Conservation (phyloP, 2,113 vertebrate genomes). For the Tachysurus vachellii region DNA sequence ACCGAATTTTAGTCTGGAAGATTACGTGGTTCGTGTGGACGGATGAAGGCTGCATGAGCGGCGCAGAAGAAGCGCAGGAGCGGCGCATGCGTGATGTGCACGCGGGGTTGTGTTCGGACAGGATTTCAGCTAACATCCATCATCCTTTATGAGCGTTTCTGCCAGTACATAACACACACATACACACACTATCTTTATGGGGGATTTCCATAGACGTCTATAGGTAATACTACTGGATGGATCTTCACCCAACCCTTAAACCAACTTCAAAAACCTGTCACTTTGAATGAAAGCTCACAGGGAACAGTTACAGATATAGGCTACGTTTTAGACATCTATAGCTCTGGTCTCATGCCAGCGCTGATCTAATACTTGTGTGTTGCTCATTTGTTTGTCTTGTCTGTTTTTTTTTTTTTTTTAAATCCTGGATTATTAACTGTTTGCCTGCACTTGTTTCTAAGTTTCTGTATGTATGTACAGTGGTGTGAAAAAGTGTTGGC, state of each 20-base stretch:
- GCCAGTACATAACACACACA: neutral
- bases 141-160: neutral
- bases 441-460: neutral
- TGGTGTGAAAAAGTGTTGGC: no score
- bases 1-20: constrained; percentile 8
- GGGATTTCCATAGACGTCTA: neutral
- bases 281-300: neutral
- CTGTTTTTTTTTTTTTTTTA: neutral
- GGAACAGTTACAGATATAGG: neutral
- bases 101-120: constrained; percentile 30
- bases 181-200: neutral
- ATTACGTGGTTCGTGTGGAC: constrained; percentile 13
- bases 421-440: neutral
- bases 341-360: neutral
- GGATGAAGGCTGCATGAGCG: neutral
- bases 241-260: neutral
- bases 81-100: neutral
- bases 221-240: constrained; percentile 1
- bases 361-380: neutral
- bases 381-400: neutral
- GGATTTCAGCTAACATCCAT: constrained; percentile 20
- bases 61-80: neutral
- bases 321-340: neutral
- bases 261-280: neutral
- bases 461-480: no score